Evolutionary conservation across 2,888 invertebrate species (phyloP), one percentile per base, ranked within the genome.

Genomic region (Sinohyriopsis cumingii): DNA sequence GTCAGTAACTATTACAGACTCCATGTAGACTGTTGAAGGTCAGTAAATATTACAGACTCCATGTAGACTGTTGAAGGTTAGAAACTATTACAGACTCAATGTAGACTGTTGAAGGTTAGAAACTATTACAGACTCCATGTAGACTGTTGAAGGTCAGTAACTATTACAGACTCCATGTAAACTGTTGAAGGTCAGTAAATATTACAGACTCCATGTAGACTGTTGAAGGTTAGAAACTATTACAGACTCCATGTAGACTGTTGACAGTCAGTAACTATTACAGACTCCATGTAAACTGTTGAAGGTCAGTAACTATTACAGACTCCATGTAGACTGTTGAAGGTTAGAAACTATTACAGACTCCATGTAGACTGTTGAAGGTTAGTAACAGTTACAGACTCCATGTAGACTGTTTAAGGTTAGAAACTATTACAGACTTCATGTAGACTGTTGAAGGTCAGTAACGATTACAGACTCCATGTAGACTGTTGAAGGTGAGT

Each of bases 101-200:
- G 89, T 65, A 91, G 91, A 75, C 84, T 91, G 19, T 82, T 91
- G n/a, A 90, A 90, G 85, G 90, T 90, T 54, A 61, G 66, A n/a
- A 55, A 67, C 57, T n/a, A n/a, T n/a, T n/a, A n/a, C 91, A 91
- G 80, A 91, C 90, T 12, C 91, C 91, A 5, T 89, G 89, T 65
- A 91, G 91, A 75, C 84, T 91, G 19, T 82, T 91, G n/a, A 90
- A 90, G 85, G 90, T 90, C 53, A 61, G 66, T 24, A 55, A 67
- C 57, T n/a, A n/a, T n/a, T n/a, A n/a, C 91, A 91, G 80, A 91
- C 90, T 12, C 91, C 91, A 5, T 89, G 89, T 65, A 91, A 91
- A 75, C 84, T 91, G 19, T 82, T 91, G n/a, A 90, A 90, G 85
- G 90, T 90, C 53, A 61, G 66, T 24, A 55, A 67, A 53, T n/a